A percentile compares a stretch with the other conserved stretches of the same genome.
These are phyloP conservation scores for Lytechinus pictus DNA, from an alignment of 35 echinoderm and acorn worm genomes.

Conservation along the genomic window DNA sequence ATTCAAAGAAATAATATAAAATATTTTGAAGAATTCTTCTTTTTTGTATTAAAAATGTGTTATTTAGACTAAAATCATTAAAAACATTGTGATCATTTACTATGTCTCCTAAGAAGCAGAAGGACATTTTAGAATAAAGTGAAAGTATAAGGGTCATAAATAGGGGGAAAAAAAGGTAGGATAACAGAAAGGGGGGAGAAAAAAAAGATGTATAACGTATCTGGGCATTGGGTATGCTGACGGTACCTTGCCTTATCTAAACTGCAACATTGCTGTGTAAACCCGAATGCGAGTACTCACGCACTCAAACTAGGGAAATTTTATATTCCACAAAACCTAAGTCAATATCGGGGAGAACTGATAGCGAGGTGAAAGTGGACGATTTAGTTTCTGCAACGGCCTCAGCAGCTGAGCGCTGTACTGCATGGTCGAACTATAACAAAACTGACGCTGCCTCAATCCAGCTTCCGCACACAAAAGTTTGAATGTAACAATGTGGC, in stretches of 20 bases:
- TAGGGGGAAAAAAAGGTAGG: not conserved
- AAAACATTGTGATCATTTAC: too few relatives aligned
- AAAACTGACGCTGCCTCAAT: not conserved
- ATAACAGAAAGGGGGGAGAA: not conserved
- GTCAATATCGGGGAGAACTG: constrained; percentile 16
- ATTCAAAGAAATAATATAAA: too few relatives aligned
- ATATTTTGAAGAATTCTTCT: too few relatives aligned
- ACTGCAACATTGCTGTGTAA: not conserved
- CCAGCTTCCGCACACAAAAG: not conserved
- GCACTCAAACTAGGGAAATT: not conserved
- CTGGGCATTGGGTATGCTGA: not conserved
- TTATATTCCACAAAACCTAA: constrained; percentile 14
- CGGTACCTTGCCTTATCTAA: not conserved
- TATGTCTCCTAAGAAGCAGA: too few relatives aligned
- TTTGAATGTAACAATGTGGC: not conserved
- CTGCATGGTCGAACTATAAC: not conserved
- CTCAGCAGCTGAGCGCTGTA: not conserved
- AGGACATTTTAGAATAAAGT: not conserved
- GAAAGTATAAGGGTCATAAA: not conserved
- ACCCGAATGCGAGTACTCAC: not conserved
- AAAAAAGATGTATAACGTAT: not conserved
- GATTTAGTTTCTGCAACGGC: not conserved
- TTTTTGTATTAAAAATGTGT: too few relatives aligned
- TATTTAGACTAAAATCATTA: too few relatives aligned
- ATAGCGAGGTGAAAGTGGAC: not conserved